These are phyloP conservation scores for Drosophila histrio DNA, from an alignment of 2,888 invertebrate species.

Conservation along the genomic window DNA sequence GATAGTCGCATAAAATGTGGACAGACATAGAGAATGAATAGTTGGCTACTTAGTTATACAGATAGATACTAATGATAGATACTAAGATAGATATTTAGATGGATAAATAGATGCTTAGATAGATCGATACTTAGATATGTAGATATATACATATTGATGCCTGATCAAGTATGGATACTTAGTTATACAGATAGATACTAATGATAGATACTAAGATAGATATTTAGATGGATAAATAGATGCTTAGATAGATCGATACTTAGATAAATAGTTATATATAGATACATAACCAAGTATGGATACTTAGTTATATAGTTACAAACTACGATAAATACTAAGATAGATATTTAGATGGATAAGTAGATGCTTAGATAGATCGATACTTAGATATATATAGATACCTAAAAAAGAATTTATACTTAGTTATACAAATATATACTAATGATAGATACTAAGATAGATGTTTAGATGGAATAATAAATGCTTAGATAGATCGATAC, in stretches of 20 bases:
- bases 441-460: background rate
- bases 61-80: background rate
- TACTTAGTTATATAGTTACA: background rate
- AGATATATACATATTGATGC: too few species aligned
- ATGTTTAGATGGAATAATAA: background rate
- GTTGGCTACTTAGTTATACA: background rate
- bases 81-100: background rate
- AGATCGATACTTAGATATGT: background rate
- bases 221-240: background rate
- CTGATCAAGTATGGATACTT: too few species aligned
- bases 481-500: background rate
- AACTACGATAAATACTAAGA: background rate
- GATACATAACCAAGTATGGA: too few species aligned
- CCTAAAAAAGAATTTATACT: too few species aligned
- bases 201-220: background rate
- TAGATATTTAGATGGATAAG: background rate
- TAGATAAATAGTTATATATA: too few species aligned
- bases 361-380: background rate
- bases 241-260: background rate
- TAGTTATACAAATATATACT: background rate
- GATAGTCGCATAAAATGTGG: constrained; percentile 8
- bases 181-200: background rate
- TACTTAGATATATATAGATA: too few species aligned
- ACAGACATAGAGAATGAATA: background rate
- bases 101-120: background rate